Evolutionary conservation across 2,888 invertebrate genomes (phyloP).

Genomic region (Torymus tubicola): DNA sequence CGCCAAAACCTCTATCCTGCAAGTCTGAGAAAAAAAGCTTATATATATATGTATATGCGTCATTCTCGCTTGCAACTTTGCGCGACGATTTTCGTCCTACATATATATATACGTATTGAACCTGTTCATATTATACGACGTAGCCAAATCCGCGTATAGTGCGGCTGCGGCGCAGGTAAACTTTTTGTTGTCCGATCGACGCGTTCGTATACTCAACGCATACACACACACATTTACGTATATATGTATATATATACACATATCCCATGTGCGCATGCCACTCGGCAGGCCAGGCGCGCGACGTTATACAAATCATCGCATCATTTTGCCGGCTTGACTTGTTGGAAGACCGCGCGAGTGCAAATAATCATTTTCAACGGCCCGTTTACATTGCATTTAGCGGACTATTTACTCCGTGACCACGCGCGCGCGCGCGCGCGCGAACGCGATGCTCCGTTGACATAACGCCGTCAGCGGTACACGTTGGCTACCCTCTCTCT

Average conservation of each 20-base stretch:
- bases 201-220: too few species aligned
- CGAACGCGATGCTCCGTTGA: constrained; percentile 52
- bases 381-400: constrained; percentile 67
- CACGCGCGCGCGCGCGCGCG: background rate
- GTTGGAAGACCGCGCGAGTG: constrained; percentile 55
- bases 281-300: background rate
- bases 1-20: too few species aligned
- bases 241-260: background rate
- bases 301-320: constrained; percentile 50
- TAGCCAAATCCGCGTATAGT: background rate
- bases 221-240: background rate
- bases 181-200: too few species aligned
- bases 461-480: constrained; percentile 9
- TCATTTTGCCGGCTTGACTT: constrained; percentile 30
- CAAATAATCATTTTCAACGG: constrained; percentile 64
- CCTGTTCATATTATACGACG: background rate
- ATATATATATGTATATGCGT: background rate
- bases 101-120: background rate
- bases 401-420: constrained; percentile 60
- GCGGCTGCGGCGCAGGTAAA: too few species aligned
- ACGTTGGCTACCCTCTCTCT: background rate
- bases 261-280: background rate
- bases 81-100: background rate
- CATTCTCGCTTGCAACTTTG: too few species aligned
- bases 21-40: background rate